These are phyloP conservation scores for Ceyx cyanopectus DNA, from an alignment of 2,113 vertebrate species.

Conservation along the genomic window DNA sequence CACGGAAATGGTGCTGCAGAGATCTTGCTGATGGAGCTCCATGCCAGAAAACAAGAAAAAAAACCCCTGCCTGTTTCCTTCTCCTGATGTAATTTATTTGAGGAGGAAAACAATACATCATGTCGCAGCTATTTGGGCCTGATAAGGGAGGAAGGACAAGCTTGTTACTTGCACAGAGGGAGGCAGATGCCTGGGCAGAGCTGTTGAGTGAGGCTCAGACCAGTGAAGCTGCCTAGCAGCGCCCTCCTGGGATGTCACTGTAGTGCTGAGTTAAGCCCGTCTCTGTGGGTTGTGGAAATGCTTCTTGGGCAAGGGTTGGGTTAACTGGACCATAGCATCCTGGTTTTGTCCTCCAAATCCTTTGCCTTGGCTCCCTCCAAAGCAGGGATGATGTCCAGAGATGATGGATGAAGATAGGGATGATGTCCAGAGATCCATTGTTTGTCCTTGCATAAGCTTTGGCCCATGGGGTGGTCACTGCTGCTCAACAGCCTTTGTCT, in stretches of 20 bases:
- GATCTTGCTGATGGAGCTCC: not conserved
- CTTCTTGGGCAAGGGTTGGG: not conserved
- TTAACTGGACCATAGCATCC: not conserved
- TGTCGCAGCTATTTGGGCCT: not conserved
- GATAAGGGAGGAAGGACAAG: constrained; percentile 43
- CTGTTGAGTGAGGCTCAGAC: not conserved
- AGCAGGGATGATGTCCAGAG: not conserved
- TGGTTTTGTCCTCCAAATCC: not conserved
- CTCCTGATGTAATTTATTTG: constrained; percentile 62
- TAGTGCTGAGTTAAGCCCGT: not conserved
- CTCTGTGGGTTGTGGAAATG: not conserved
- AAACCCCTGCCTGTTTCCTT: constrained; percentile 6
- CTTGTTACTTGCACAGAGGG: not conserved
- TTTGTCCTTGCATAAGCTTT: not conserved
- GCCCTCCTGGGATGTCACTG: not conserved
- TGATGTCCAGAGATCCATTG: not conserved
- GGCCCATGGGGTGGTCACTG: fast-evolving
- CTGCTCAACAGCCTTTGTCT: not conserved
- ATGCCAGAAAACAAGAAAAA: constrained; percentile 16
- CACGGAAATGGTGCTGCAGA: not conserved
- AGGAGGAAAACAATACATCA: constrained; percentile 58
- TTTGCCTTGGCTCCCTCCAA: not conserved
- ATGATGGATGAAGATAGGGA: not conserved
- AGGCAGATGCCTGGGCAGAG: not conserved
- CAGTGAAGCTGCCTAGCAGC: not conserved